These are phyloP conservation scores for Piaya cayana DNA, from an alignment of 2,113 vertebrate species.

Conservation along the genomic window DNA sequence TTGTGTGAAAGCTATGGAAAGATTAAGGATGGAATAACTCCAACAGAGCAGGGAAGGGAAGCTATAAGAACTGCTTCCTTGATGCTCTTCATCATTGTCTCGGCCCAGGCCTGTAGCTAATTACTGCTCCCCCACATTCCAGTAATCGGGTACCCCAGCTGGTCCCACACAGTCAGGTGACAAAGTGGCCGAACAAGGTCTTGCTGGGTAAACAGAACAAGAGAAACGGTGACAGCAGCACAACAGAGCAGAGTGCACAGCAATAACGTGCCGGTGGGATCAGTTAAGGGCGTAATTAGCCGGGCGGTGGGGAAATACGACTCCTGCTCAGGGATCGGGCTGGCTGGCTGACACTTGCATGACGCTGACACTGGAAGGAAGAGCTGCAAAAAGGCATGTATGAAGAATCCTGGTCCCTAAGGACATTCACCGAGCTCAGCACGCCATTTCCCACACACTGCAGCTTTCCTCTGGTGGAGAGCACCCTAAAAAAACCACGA, in stretches of 20 bases:
- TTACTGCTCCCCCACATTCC: background rate
- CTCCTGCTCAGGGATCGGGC: background rate
- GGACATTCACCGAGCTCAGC: background rate
- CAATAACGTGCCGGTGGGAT: background rate
- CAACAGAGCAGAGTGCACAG: background rate
- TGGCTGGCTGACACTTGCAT: background rate
- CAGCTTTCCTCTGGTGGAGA: background rate
- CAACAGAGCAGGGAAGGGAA: background rate
- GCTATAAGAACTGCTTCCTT: background rate
- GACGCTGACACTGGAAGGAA: background rate
- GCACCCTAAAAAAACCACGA: background rate
- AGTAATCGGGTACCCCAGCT: fast-evolving
- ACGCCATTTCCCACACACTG: background rate
- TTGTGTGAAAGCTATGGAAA: background rate
- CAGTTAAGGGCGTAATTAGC: background rate
- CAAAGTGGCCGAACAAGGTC: background rate
- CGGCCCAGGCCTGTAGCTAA: background rate
- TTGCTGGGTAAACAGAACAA: background rate
- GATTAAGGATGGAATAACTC: constrained; percentile 7
- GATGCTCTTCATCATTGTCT: background rate
- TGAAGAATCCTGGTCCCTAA: background rate
- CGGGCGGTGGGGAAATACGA: background rate
- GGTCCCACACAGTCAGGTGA: background rate
- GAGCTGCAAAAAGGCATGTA: background rate
- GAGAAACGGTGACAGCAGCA: background rate